Percentiles rank a stretch among this genome's conserved stretches.
phyloP scores from a whole-genome alignment of 2,888 invertebrate genomes.

The Pterostichus madidus region DNA sequence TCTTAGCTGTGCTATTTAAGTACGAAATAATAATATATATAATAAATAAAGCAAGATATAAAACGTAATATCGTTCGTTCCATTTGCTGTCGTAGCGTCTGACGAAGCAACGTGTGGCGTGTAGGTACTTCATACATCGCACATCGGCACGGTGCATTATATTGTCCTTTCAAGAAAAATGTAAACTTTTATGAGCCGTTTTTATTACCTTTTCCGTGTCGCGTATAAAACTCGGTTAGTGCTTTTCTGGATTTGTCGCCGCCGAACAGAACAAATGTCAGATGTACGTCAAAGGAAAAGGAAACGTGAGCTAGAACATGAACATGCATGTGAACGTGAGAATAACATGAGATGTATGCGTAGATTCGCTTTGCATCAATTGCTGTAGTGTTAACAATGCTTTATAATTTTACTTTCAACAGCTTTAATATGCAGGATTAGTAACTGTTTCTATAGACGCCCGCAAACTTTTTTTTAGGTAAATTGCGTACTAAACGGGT shows the following conservation, averaged over 20 bases:
- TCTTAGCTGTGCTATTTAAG: too few relatives aligned
- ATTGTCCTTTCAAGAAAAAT: constrained; percentile 39
- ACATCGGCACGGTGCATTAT: constrained; percentile 8
- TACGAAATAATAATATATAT: too few relatives aligned
- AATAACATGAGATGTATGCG: too few relatives aligned
- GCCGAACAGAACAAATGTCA: neutral
- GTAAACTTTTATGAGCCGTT: constrained; percentile 26
- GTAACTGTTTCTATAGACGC: too few relatives aligned
- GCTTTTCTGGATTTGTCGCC: constrained; percentile 20
- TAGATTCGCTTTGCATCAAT: too few relatives aligned
- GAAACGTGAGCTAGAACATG: neutral
- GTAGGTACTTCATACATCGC: neutral
- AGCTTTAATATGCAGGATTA: too few relatives aligned
- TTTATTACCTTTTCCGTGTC: constrained; percentile 30
- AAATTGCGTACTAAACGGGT: too few relatives aligned
- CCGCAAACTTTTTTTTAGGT: too few relatives aligned
- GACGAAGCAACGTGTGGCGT: too few relatives aligned
- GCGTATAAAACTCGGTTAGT: constrained; percentile 16
- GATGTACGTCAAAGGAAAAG: neutral
- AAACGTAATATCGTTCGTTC: neutral
- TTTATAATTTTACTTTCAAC: too few relatives aligned
- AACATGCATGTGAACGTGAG: too few relatives aligned
- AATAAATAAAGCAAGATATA: neutral
- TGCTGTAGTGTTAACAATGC: too few relatives aligned
- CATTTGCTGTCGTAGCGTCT: neutral